Conservation (phyloP, 2,113 vertebrate species). For the Alligator mississippiensis region DNA sequence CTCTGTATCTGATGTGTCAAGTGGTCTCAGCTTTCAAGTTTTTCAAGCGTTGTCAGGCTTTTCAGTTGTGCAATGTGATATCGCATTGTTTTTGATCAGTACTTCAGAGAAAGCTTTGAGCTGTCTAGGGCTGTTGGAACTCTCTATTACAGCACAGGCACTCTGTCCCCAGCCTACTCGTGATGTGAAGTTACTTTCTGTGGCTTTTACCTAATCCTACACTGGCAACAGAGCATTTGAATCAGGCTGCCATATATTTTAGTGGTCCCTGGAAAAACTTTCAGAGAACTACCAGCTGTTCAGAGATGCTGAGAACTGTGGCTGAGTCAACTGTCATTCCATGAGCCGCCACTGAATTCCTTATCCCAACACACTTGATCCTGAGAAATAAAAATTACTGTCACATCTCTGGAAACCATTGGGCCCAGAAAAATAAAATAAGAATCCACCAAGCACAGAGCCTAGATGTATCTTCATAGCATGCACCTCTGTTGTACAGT, state of each 20-base stretch:
- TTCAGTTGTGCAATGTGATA: rapidly evolving
- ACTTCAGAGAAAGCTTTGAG: neutral
- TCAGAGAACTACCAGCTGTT: neutral
- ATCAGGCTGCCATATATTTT: rapidly evolving
- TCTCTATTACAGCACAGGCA: rapidly evolving
- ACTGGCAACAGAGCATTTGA: neutral
- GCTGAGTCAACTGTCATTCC: rapidly evolving
- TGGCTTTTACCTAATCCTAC: neutral
- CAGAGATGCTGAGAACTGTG: neutral
- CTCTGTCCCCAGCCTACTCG: neutral
- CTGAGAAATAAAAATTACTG: neutral
- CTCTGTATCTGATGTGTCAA: no score
- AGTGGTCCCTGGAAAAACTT: neutral
- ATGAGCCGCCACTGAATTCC: neutral
- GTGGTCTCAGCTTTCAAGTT: neutral
- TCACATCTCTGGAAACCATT: neutral
- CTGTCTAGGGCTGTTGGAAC: neutral
- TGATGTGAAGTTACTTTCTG: rapidly evolving
- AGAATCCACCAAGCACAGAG: neutral
- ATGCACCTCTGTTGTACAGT: neutral
- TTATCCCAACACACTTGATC: neutral
- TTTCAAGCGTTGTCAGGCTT: neutral
- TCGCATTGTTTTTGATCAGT: neutral
- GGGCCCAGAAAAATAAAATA: neutral
- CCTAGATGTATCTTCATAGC: neutral